Evolutionary conservation across 2,797 vertebrate species (phyloP), one percentile per base, ranked within the genome.

Genomic region (Aplochiton taeniatus): DNA sequence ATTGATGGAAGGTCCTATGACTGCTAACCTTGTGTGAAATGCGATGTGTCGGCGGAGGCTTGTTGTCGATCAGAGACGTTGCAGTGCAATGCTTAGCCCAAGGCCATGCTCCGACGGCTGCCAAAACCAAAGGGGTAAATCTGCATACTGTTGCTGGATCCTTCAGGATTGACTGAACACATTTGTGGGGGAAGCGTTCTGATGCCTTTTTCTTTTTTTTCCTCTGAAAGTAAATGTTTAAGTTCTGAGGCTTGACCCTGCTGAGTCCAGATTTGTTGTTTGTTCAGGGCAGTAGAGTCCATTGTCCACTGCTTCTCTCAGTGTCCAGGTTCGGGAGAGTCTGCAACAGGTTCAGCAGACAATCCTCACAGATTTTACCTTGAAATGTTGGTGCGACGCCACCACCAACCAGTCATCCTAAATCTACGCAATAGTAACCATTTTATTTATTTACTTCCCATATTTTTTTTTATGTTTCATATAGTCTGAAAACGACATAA

Each of bases 11-110:
- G 9, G 41, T 66, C 52, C 73, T 83, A 78, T 88, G 83, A 89
- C 83, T 77, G 79, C 74, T 77, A 63, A 80, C 80, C 84, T 80
- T 76, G 66, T 69, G 61, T 83, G 87, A 88, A 89, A 88, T 87
- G 74, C 75, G 58, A n/a, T n/a, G 61, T 58, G 68, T 67, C 58
- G 58, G 59, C 13, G 52, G 48, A 47, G 62, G 47, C 61, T n/a
- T 57, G 62, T 68, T 58, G 17, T 58, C 83, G 48, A 75, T 76
- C 84, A 82, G 31, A 31, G 31, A 31, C 80, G 81, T 82, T 87
- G 84, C 80, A 80, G 85, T 79, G 72, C 71, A 20, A 64, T 3
- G 76, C 84, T 75, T 82, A 80, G 74, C 80, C 68, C 81, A 85
- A 84, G 83, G 83, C 83, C 75, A 19, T 48, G 9, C 71, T 80